These are phyloP conservation scores for Eurois occulta DNA, from an alignment of 2,888 invertebrate species.

Conservation along the genomic window DNA sequence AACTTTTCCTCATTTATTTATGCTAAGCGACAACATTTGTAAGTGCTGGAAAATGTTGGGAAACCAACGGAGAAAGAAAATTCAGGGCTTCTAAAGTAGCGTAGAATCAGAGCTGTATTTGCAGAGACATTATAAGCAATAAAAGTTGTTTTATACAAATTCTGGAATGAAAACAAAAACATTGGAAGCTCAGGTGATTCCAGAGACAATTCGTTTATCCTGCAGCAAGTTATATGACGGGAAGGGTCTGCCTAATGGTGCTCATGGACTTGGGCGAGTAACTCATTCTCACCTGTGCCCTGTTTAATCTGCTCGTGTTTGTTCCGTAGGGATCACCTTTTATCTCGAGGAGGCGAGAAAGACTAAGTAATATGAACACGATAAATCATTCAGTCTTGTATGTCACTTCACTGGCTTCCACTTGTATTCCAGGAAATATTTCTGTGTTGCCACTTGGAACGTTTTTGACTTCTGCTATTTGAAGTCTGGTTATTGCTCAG, in stretches of 20 bases:
- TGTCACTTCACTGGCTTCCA: not conserved
- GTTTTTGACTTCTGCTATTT: not conserved
- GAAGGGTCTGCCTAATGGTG: conserved; percentile 60
- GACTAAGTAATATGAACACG: conserved; percentile 32
- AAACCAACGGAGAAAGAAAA: conserved; percentile 24
- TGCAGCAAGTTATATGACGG: conserved; percentile 53
- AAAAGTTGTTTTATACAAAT: not conserved
- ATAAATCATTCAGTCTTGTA: conserved; percentile 42
- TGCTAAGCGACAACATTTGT: conserved; percentile 53
- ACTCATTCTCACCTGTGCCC: conserved; percentile 64
- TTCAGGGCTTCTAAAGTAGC: conserved; percentile 10
- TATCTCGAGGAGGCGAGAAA: conserved; percentile 29
- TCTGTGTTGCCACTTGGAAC: not conserved
- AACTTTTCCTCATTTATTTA: conserved; percentile 58
- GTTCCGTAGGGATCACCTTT: conserved; percentile 44
- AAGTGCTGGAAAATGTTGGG: conserved; percentile 36
- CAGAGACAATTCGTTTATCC: conserved; percentile 51
- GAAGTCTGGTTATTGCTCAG: not conserved
- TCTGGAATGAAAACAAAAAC: conserved; percentile 15
- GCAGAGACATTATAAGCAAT: not conserved
- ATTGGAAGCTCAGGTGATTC: conserved; percentile 39
- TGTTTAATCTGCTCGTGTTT: conserved; percentile 58
- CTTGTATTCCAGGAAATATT: conserved; percentile 7
- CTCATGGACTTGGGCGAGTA: conserved; percentile 44
- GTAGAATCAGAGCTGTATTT: conserved; percentile 21